phyloP scores from a whole-genome alignment of 2,797 vertebrate genomes.

The Pogonophryne albipinna region DNA sequence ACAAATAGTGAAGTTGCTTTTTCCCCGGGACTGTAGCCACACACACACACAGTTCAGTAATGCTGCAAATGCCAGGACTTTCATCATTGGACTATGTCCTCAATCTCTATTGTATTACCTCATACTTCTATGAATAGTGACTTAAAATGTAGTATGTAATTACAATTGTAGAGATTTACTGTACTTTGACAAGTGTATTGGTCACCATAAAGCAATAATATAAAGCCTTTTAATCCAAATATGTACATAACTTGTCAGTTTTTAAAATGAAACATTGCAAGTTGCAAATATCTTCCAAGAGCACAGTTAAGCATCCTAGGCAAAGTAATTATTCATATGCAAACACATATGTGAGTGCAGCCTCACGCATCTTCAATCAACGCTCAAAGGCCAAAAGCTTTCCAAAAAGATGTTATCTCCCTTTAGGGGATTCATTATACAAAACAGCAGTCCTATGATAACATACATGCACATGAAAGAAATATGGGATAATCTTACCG shows the following conservation, averaged over 20 bases:
- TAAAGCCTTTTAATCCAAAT: not conserved
- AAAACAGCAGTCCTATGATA: conserved; percentile 2
- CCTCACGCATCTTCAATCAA: conserved; percentile 1
- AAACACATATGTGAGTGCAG: not conserved
- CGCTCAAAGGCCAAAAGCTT: not conserved
- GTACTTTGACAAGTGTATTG: not conserved
- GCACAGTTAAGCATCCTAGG: not conserved
- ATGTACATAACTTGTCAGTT: not conserved
- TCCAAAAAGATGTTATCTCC: not conserved
- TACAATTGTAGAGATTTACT: not conserved
- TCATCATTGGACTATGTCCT: too few relatives aligned
- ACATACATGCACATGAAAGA: not conserved
- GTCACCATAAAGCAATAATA: not conserved
- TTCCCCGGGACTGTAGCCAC: too few relatives aligned
- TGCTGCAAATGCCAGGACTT: too few relatives aligned
- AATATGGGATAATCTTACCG: conserved; percentile 54
- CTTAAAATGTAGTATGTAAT: too few relatives aligned
- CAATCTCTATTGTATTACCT: too few relatives aligned
- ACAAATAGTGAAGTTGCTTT: too few relatives aligned
- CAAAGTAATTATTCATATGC: conserved; percentile 4
- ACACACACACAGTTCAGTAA: too few relatives aligned
- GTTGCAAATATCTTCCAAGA: not conserved
- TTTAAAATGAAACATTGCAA: conserved; percentile 7
- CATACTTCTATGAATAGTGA: too few relatives aligned
- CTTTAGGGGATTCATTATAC: not conserved